Evolutionary conservation across 1,140 invertebrate species (phyloP).

Genomic region (Cheumatopsyche charites): DNA sequence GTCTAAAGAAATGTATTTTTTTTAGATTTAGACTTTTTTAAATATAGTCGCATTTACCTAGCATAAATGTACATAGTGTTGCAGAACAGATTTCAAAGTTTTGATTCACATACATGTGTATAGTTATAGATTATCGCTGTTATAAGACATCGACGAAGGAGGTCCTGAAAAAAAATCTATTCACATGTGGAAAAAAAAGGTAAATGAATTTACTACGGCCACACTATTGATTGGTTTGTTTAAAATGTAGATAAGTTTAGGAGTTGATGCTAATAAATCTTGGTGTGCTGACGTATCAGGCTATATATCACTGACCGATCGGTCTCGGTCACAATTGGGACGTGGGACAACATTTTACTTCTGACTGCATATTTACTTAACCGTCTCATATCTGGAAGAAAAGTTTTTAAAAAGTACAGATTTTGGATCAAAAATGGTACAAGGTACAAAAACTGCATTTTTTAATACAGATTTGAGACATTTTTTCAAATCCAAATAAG

Average conservation of each 20-base stretch:
- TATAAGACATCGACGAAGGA: too few relatives aligned
- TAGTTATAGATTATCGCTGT: too few relatives aligned
- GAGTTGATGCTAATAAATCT: slow-evolving; percentile 43
- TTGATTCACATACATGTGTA: too few relatives aligned
- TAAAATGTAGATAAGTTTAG: slow-evolving; percentile 41
- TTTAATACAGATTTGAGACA: too few relatives aligned
- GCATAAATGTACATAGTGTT: too few relatives aligned
- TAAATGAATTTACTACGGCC: slow-evolving; percentile 43
- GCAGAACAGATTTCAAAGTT: too few relatives aligned
- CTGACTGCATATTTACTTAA: neutral
- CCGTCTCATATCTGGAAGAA: too few relatives aligned
- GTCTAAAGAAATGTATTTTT: neutral
- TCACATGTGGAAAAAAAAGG: slow-evolving; percentile 20
- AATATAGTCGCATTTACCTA: too few relatives aligned
- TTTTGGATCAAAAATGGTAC: too few relatives aligned
- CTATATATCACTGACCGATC: slow-evolving; percentile 39
- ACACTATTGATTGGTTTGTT: slow-evolving; percentile 47
- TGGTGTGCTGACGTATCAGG: slow-evolving; percentile 37
- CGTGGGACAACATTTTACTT: slow-evolving; percentile 19
- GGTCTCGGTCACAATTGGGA: slow-evolving; percentile 20
- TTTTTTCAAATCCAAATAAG: too few relatives aligned
- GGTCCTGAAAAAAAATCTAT: slow-evolving; percentile 13
- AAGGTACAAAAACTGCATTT: too few relatives aligned
- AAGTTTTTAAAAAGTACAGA: too few relatives aligned
- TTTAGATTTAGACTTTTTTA: neutral